Percentiles rank a stretch among this genome's conserved stretches.
Evolutionary conservation across 2,797 vertebrate species (phyloP).

Genomic region (Orientallactaga sibirica): DNA sequence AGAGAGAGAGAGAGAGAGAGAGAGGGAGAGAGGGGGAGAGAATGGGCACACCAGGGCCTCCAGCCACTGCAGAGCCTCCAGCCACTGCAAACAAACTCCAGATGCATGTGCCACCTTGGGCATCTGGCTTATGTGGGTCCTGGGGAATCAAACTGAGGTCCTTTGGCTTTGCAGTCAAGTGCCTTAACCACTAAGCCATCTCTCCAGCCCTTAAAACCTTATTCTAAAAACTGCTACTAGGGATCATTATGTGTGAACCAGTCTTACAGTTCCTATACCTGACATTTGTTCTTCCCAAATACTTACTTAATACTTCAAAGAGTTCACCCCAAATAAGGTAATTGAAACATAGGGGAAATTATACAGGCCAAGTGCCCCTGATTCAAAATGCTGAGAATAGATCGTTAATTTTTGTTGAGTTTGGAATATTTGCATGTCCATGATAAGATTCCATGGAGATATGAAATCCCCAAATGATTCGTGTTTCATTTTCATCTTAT

Average conservation of each 20-base stretch:
- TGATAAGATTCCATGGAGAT: background rate
- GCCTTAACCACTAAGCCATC: no score
- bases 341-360: conserved; percentile 22
- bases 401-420: background rate
- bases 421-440: background rate
- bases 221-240: conserved; percentile 63
- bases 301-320: conserved; percentile 30
- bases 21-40: no score
- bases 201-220: background rate
- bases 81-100: no score
- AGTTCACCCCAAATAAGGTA: conserved; percentile 60
- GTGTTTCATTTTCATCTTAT: background rate
- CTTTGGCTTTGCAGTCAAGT: no score
- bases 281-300: conserved; percentile 39
- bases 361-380: background rate
- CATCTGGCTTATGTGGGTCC: no score
- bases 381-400: background rate
- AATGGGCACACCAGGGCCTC: no score
- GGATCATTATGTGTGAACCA: conserved; percentile 65
- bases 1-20: no score
- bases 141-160: no score
- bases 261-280: background rate
- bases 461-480: background rate
- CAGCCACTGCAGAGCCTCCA: no score
- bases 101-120: no score